Percentiles rank a stretch among this genome's conserved stretches.
Evolutionary conservation across 2,797 vertebrate genomes (phyloP).

Genomic region (Bucorvus abyssinicus): DNA sequence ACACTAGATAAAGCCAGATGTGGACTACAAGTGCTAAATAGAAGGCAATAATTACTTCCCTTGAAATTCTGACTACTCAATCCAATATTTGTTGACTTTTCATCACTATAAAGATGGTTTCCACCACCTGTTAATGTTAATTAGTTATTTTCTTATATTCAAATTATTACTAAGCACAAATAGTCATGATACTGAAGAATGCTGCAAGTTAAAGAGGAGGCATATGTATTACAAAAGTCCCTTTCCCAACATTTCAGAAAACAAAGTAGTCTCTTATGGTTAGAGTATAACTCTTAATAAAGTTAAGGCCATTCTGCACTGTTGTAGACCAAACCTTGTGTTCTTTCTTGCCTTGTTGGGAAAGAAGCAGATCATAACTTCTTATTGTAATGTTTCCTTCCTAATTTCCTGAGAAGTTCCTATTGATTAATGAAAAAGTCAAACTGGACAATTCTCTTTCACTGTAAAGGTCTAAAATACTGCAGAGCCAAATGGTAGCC

Average conservation of each 20-base stretch:
- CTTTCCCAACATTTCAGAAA: not conserved
- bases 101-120: not conserved
- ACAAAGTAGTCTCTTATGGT: not conserved
- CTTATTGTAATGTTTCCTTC: not conserved
- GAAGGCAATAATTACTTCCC: not conserved
- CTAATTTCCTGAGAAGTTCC: not conserved
- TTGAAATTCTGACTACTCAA: not conserved
- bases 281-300: not conserved
- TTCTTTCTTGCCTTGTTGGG: not conserved
- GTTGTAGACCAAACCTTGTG: not conserved
- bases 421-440: not conserved
- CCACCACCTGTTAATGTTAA: not conserved
- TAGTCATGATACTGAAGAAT: not conserved
- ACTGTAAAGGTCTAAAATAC: not conserved
- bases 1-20: not conserved
- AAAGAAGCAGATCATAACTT: not conserved
- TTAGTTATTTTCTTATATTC: not conserved
- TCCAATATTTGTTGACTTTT: not conserved
- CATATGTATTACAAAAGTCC: not conserved
- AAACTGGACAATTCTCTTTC: not conserved
- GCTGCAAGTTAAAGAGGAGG: not conserved
- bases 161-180: not conserved
- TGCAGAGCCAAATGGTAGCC: not conserved
- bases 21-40: not conserved
- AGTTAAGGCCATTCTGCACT: not conserved